phyloP scores from a whole-genome alignment of 2,888 invertebrate genomes.

The Electrophaes corylata region DNA sequence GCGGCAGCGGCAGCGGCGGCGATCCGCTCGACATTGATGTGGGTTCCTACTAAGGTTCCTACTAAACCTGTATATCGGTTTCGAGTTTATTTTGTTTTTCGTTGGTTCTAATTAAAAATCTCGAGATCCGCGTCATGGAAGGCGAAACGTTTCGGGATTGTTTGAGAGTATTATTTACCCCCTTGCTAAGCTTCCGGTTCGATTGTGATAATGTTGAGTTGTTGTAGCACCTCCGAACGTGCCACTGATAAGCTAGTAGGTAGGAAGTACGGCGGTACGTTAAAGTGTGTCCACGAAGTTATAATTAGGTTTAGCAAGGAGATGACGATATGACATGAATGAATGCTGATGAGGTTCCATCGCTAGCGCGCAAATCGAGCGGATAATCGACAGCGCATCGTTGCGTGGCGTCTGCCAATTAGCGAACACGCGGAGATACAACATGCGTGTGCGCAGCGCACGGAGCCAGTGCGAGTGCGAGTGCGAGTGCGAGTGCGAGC shows the following conservation, averaged over 20 bases:
- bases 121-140: not conserved
- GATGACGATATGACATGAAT: not conserved
- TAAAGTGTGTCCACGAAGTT: not conserved
- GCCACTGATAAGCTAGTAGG: too few species aligned
- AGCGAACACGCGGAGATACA: slow-evolving; percentile 15
- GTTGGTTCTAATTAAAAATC: slow-evolving; percentile 1
- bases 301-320: not conserved
- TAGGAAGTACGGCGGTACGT: too few species aligned
- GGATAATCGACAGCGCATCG: slow-evolving; percentile 32
- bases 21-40: not conserved
- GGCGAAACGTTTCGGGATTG: not conserved
- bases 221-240: too few species aligned
- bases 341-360: slow-evolving; percentile 8
- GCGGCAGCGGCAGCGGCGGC: not conserved
- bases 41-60: not conserved
- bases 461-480: too few species aligned
- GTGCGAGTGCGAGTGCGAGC: too few species aligned
- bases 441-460: slow-evolving; percentile 8
- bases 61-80: not conserved
- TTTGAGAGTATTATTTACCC: too few species aligned
- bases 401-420: slow-evolving; percentile 23
- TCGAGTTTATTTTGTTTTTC: slow-evolving; percentile 2
- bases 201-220: too few species aligned
- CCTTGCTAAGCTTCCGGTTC: too few species aligned
- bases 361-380: slow-evolving; percentile 28